A percentile compares a stretch with the other conserved stretches of the same genome.
Conservation (phyloP, 2,888 invertebrate genomes). For the Xanthorhoe spadicearia region DNA sequence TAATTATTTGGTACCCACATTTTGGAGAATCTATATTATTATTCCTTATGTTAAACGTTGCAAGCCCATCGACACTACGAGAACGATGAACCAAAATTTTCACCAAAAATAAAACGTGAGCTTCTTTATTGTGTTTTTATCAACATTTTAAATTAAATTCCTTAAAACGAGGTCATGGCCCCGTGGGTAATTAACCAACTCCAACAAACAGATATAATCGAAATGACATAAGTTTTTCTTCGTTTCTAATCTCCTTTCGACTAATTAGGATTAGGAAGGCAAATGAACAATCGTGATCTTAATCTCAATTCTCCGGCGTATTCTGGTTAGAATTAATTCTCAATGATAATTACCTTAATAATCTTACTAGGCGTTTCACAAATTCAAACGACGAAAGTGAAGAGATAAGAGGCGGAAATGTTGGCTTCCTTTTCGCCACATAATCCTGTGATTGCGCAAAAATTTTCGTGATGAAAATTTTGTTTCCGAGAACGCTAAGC, state of each 20-base stretch:
- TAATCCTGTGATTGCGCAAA: conserved; percentile 22
- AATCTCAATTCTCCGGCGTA: conserved; percentile 56
- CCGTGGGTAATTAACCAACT: not conserved
- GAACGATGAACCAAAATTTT: too few species aligned
- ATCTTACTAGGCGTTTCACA: conserved; percentile 46
- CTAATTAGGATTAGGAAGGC: conserved; percentile 66
- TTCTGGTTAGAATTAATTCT: conserved; percentile 46
- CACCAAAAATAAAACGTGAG: too few species aligned
- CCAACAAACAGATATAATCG: conserved; percentile 45
- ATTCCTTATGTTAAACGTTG: too few species aligned
- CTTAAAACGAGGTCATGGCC: not conserved
- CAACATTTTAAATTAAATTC: not conserved
- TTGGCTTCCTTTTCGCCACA: conserved; percentile 22
- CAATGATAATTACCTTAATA: conserved; percentile 55
- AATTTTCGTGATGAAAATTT: conserved; percentile 6
- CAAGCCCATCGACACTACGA: too few species aligned
- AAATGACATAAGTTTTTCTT: conserved; percentile 51
- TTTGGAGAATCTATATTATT: too few species aligned
- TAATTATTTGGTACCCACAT: too few species aligned
- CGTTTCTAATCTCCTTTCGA: conserved; percentile 48
- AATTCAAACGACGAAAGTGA: conserved; percentile 40
- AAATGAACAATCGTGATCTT: conserved; percentile 64
- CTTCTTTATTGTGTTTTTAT: not conserved
- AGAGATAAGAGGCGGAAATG: conserved; percentile 28
- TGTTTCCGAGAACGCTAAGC: not conserved